Evolutionary conservation across 2,797 vertebrate species (phyloP), one percentile per base, ranked within the genome.

Genomic region (Toxotes lorentzi): DNA sequence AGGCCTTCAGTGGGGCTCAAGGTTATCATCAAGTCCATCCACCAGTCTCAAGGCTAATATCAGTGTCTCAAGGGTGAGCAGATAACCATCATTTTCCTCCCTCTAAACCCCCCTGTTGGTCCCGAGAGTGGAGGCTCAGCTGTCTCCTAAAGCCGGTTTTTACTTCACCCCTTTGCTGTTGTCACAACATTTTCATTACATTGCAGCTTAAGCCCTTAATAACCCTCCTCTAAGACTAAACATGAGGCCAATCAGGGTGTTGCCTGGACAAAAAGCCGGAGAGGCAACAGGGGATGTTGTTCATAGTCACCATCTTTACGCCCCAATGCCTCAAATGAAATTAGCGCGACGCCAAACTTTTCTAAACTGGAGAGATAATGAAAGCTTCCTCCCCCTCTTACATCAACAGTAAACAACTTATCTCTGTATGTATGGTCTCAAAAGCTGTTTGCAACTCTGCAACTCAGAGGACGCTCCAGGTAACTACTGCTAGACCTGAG

Each of bases 121-220:
- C 91, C 86, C 89, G 40, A 2, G 84, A 85, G 86, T 79, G 60
- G 84, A 80, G 81, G 64, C 83, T 91, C 91, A 92, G 92, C 92
- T 92, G 93, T 86, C 88, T 89, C 74, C 70, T 56, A 61, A 90
- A 90, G 89, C 89, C 86, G 88, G 93, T 92, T 92, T 94, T 91
- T 80, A 86, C 86, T 88, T 89, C 88, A 72, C 83, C 87, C 88
- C 83, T 86, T 27, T 87, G 80, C 87, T 90, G 89, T 91, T 89
- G 91, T 89, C 89, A 92, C 92, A 93, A 93, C 91, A 92, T 93
- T 92, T 93, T 92, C 90, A 93, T 95, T 93, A 94, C 85, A 87
- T 87, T 68, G 88, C 91, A 89, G 88, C 92, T 84, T 85, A 88
- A 92, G 91, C 90, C 77, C 81, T 77, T 91, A 93, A 92, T 84